phyloP scores from a whole-genome alignment of 2,797 vertebrate genomes.

The Synanceia verrucosa region DNA sequence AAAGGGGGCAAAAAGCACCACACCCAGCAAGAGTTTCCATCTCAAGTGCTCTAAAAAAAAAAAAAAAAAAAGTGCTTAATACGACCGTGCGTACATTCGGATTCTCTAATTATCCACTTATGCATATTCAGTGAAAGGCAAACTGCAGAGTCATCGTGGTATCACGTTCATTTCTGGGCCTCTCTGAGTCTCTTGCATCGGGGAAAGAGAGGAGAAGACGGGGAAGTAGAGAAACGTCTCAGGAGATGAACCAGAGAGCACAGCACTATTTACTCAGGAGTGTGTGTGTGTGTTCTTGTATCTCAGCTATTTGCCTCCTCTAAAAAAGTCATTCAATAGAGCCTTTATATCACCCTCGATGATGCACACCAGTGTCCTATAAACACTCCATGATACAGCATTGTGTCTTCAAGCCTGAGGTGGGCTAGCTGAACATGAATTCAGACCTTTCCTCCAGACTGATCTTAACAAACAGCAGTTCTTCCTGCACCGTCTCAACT shows the following conservation, averaged over 20 bases:
- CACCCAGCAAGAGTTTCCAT: conserved; percentile 16
- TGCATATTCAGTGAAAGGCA: conserved; percentile 64
- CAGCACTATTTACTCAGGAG: conserved; percentile 38
- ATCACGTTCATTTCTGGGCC: conserved; percentile 55
- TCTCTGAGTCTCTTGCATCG: conserved; percentile 26
- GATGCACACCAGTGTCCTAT: conserved; percentile 21
- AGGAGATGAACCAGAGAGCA: conserved; percentile 31
- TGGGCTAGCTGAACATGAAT: conserved; percentile 2
- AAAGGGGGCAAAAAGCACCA: neutral
- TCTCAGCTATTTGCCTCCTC: conserved; percentile 36
- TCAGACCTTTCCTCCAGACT: neutral
- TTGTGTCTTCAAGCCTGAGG: conserved; percentile 4
- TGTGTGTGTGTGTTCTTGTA: conserved; percentile 19
- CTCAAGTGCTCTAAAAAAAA: conserved; percentile 3
- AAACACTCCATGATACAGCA: conserved; percentile 23
- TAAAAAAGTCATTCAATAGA: conserved; percentile 42
- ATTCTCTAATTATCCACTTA: conserved; percentile 46
- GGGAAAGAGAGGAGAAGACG: conserved; percentile 29
- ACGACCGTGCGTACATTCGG: conserved; percentile 2
- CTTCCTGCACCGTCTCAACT: neutral
- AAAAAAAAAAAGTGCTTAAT: conserved; percentile 37
- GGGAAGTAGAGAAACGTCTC: conserved; percentile 29
- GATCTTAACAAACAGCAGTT: neutral
- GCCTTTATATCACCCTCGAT: conserved; percentile 33
- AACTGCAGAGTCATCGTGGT: conserved; percentile 68